Evolutionary conservation across 53 echinoderm and acorn worm species (phyloP), one percentile per base, ranked within the genome.

Genomic region (Stichopus horrens): DNA sequence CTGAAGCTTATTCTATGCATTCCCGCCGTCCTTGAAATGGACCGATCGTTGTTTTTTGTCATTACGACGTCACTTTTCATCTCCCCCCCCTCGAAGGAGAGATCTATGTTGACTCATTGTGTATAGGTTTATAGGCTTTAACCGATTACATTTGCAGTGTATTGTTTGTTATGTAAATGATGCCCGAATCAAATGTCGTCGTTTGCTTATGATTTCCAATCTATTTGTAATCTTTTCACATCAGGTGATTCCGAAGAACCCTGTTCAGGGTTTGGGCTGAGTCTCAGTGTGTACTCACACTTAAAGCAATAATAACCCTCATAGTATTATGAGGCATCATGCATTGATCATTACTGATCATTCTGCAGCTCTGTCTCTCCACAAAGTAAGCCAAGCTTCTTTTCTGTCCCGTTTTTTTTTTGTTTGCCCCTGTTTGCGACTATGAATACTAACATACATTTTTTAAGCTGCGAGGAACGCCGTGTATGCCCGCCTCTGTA

Each of bases 191-290:
- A 37, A 37, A 37, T 37, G 37, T 37, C 37, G 63, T 63, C 63
- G 16, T 63, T 16, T 71, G 71, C 71, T 71, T 18, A 71, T 71
- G 71, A 71, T 71, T 37, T 71, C 71, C 71, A 71, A 71, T 18
- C 71, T 71, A 18, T 71, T 71, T 71, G 18, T 71, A 71, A 71
- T 71, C 71, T 71, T 18, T 71, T 71, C 71, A 71, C 19, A 71
- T 71, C 19, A 71, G 71, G 71, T 71, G 71, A 71, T 71, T 71
- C 71, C 18, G 71, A 71, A 71, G 71, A 71, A 71, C 71, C 71
- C 71, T 71, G 71, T 71, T 71, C 71, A 71, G 71, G 71, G 71
- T 71, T 71, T 71, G 71, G 71, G 71, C 18, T 71, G 71, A 71
- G 71, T 71, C 71, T 71, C 71, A 16, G 7, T 16, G 37, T 37